Base-by-base conservation (phyloP, 2,888 invertebrate species). In the Tenthredo livida region DNA sequence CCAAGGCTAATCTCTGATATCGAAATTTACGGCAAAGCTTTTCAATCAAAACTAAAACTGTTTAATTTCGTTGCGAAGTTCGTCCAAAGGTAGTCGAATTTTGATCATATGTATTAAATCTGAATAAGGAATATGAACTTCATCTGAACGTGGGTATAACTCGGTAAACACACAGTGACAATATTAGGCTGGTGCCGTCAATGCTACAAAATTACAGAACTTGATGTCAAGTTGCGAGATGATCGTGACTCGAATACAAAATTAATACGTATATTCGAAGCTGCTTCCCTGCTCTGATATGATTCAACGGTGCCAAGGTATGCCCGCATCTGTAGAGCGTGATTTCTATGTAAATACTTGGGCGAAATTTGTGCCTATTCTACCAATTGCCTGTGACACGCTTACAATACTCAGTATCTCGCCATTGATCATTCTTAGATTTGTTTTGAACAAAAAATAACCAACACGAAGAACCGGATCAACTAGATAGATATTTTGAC, bases 131-230 rank as follows among this genome's bases (percentile, higher is more conserved):
- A 33, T 33, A 33, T 67, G 67, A 67, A 33, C 67, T 67, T 33
- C 15, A 43, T 43, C 1, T 2, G 43, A 40, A 73, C 72, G 21
- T 21, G 43, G 40, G 72, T 77, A 50, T 77, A 77, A 77, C 15
- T n/a, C 43, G 5, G 77, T 54, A 77, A 40, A 50, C 77, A 40
- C 40, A 73, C 9, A 73, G 77, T 54, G 50, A 61, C 61, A 29
- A 50, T 61, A 80, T 61, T 61, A 80, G 80, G 58, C 58, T 80
- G n/a, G 37, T 80, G 7, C 58, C 61, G 50, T 61, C 61, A 80
- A 80, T 61, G 80, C 80, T 80, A 50, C 80, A 33, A 80, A 80
- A 80, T 80, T 80, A 61, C n/a, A 61, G 58, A 80, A 80, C 80
- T 80, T 80, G 80, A 61, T 80, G 58, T 50, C 80, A 61, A 80